These are phyloP conservation scores for Tauraco hartlaubi DNA, from an alignment of 2,797 vertebrate genomes.

Conservation along the genomic window DNA sequence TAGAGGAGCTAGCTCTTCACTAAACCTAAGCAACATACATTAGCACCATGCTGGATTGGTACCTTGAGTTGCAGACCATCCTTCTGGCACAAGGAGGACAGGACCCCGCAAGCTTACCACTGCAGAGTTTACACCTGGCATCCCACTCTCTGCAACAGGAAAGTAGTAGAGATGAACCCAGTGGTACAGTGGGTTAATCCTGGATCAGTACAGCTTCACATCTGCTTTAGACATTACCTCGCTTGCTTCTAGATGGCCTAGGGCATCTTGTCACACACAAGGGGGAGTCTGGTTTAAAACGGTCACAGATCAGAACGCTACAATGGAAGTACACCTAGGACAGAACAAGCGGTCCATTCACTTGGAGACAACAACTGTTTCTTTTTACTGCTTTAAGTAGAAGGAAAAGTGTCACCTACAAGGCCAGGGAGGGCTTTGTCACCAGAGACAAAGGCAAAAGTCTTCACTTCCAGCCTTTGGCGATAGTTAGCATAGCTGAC, in stretches of 20 bases:
- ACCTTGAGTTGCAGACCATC: constrained; percentile 64
- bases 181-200: rapidly evolving
- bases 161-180: rapidly evolving
- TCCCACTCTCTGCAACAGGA: background rate
- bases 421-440: constrained; percentile 43
- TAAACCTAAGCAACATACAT: background rate
- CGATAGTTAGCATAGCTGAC: constrained; percentile 70
- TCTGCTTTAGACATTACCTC: constrained; percentile 42
- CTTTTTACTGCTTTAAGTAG: background rate
- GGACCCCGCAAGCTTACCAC: constrained; percentile 74
- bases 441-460: constrained; percentile 75
- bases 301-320: constrained; percentile 71
- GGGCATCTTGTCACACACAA: constrained; percentile 73
- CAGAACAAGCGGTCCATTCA: background rate
- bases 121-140: background rate
- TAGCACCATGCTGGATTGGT: background rate
- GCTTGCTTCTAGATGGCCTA: constrained; percentile 29
- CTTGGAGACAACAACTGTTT: background rate
- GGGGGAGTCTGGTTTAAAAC: constrained; percentile 53
- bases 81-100: constrained; percentile 67
- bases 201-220: background rate
- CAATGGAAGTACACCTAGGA: constrained; percentile 82
- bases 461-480: constrained; percentile 81
- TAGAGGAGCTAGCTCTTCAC: background rate
- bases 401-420: constrained; percentile 33